phyloP scores from a whole-genome alignment of 2,113 vertebrate species.

The Ranitomeya imitator region DNA sequence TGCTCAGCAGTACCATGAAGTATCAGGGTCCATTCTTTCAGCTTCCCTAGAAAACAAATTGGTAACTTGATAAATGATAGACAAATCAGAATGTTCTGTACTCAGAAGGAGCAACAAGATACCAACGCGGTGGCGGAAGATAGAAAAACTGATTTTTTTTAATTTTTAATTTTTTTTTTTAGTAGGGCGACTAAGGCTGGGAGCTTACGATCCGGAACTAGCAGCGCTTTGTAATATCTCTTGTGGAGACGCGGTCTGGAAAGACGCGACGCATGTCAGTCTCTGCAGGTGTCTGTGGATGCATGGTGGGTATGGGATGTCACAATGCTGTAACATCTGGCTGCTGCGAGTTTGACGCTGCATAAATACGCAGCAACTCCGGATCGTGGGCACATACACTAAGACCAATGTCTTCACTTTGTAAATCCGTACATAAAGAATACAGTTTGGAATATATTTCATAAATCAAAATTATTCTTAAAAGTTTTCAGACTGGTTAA shows the following conservation, averaged over 20 bases:
- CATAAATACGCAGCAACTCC: too few relatives aligned
- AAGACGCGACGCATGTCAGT: too few relatives aligned
- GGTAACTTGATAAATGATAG: neutral
- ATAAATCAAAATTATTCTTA: neutral
- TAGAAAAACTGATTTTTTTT: neutral
- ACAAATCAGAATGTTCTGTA: neutral
- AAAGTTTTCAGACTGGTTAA: too few relatives aligned
- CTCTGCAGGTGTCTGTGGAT: too few relatives aligned
- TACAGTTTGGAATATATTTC: neutral
- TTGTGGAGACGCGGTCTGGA: too few relatives aligned
- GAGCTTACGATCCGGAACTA: too few relatives aligned
- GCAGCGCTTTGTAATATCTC: too few relatives aligned
- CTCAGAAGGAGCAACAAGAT: neutral
- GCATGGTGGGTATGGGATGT: too few relatives aligned
- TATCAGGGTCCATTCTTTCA: conserved; percentile 89
- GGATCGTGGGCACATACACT: too few relatives aligned
- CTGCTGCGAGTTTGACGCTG: too few relatives aligned
- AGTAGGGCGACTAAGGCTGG: neutral
- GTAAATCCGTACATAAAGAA: neutral
- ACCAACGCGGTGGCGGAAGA: neutral
- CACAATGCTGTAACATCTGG: too few relatives aligned
- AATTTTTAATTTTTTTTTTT: neutral
- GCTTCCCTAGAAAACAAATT: conserved; percentile 75
- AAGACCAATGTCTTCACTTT: neutral
- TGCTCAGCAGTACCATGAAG: conserved; percentile 83